Percentiles rank a stretch among this genome's conserved stretches.
phyloP scores from a whole-genome alignment of 2,888 invertebrate species.

The Unio delphinus region DNA sequence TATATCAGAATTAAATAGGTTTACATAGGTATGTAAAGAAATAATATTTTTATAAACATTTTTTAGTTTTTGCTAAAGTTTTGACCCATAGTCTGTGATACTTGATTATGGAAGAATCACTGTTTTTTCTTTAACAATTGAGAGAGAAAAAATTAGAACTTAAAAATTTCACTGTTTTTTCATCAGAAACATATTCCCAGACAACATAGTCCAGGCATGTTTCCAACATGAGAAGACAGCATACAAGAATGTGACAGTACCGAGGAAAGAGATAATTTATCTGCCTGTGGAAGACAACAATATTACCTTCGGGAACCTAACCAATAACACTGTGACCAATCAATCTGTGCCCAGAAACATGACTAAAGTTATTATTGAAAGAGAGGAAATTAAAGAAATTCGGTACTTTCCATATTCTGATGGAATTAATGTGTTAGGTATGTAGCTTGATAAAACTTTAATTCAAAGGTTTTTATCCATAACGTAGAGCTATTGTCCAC shows the following conservation, averaged over 20 bases:
- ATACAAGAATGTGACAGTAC: conserved; percentile 61
- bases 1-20: too few relatives aligned
- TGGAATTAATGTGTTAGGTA: conserved; percentile 80
- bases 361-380: conserved; percentile 37
- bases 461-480: too few relatives aligned
- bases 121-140: too few relatives aligned
- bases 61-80: too few relatives aligned
- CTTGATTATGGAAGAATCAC: neutral
- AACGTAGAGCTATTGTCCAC: too few relatives aligned
- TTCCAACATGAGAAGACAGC: conserved; percentile 76
- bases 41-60: too few relatives aligned
- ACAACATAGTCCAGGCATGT: conserved; percentile 77
- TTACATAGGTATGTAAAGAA: too few relatives aligned
- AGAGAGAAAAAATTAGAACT: neutral
- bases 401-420: conserved; percentile 65
- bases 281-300: conserved; percentile 14
- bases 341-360: conserved; percentile 21
- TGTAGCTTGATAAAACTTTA: too few relatives aligned
- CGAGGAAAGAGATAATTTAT: conserved; percentile 22
- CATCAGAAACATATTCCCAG: conserved; percentile 77
- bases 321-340: conserved; percentile 23
- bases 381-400: conserved; percentile 27
- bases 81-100: too few relatives aligned
- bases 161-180: neutral
- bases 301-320: neutral